Percentiles rank a stretch among this genome's conserved stretches.
phyloP scores from a whole-genome alignment of 2,888 invertebrate species.

The Dynastes grantii region DNA sequence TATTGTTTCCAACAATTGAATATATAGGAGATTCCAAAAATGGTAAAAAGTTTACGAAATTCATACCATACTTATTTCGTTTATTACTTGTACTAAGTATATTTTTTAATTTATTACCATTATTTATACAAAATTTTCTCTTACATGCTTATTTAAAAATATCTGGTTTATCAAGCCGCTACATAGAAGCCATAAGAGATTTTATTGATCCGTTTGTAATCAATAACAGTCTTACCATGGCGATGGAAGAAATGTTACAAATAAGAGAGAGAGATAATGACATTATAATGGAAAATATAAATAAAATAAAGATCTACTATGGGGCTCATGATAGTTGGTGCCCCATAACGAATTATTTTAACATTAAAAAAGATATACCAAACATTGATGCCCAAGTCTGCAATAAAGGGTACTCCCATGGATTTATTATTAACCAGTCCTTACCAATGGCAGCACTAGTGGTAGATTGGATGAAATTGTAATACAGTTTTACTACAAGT shows the following conservation, averaged over 20 bases:
- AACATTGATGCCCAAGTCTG: constrained; percentile 77
- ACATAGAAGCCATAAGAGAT: constrained; percentile 72
- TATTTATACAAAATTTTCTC: constrained; percentile 71
- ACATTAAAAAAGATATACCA: constrained; percentile 77
- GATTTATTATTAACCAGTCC: constrained; percentile 84
- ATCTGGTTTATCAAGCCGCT: constrained; percentile 72
- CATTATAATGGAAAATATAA: constrained; percentile 70
- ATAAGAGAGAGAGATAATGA: constrained; percentile 80
- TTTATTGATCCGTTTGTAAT: constrained; percentile 76
- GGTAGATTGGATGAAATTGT: constrained; percentile 62
- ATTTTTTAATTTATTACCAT: constrained; percentile 73
- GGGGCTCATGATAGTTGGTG: constrained; percentile 88
- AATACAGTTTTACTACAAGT: background rate
- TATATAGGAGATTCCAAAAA: constrained; percentile 83
- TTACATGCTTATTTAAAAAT: constrained; percentile 74
- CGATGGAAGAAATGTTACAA: constrained; percentile 85
- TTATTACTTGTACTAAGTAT: constrained; percentile 69
- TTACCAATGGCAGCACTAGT: constrained; percentile 72
- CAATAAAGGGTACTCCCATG: constrained; percentile 78
- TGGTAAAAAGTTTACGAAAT: constrained; percentile 78
- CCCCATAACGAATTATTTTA: constrained; percentile 80
- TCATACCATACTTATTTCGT: constrained; percentile 71
- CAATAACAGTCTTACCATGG: constrained; percentile 80
- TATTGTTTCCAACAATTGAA: constrained; percentile 91
- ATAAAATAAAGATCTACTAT: constrained; percentile 85